Percentiles rank a stretch among this genome's conserved stretches.
Conservation (phyloP, 1,140 invertebrate species). For the Lordiphosa clarofinis region DNA sequence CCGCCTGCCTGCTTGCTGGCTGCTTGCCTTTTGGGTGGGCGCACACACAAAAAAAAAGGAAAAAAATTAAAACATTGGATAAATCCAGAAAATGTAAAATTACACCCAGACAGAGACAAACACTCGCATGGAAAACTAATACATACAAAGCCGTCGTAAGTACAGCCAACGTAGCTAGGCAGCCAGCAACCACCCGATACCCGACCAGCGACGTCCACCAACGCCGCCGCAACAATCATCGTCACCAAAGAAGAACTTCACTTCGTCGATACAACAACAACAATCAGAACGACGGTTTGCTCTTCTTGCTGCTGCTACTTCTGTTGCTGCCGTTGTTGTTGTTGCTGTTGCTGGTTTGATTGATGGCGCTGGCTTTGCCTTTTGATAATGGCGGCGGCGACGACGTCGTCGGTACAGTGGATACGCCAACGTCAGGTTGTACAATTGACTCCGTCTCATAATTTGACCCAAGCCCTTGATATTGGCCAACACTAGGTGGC, state of each 20-base stretch:
- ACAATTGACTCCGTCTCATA: slow-evolving; percentile 65
- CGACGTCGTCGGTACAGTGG: slow-evolving; percentile 45
- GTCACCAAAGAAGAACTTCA: slow-evolving; percentile 73
- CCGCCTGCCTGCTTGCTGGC: slow-evolving; percentile 1
- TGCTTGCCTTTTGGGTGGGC: slow-evolving; percentile 60
- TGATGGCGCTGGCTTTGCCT: slow-evolving; percentile 66
- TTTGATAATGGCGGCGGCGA: slow-evolving; percentile 61
- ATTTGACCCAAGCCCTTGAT: slow-evolving; percentile 52
- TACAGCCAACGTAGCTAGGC: slow-evolving; percentile 37
- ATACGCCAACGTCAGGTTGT: slow-evolving; percentile 55
- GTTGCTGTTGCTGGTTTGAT: slow-evolving; percentile 62
- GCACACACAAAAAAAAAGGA: slow-evolving; percentile 26
- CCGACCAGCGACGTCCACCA: slow-evolving; percentile 43
- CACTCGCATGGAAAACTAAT: slow-evolving; percentile 67
- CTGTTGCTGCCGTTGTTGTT: slow-evolving; percentile 28
- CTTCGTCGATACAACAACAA: slow-evolving; percentile 71
- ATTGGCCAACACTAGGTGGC: slow-evolving; percentile 48
- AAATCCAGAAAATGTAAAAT: slow-evolving; percentile 77
- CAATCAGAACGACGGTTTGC: slow-evolving; percentile 37
- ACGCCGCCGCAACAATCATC: slow-evolving; percentile 68
- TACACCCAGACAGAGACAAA: slow-evolving; percentile 49
- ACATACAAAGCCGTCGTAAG: slow-evolving; percentile 42
- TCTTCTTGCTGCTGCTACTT: slow-evolving; percentile 43
- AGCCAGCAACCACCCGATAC: slow-evolving; percentile 55
- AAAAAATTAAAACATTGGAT: slow-evolving; percentile 76